Evolutionary conservation across 2,888 invertebrate species (phyloP).

Genomic region (Agonopterix heracliana): DNA sequence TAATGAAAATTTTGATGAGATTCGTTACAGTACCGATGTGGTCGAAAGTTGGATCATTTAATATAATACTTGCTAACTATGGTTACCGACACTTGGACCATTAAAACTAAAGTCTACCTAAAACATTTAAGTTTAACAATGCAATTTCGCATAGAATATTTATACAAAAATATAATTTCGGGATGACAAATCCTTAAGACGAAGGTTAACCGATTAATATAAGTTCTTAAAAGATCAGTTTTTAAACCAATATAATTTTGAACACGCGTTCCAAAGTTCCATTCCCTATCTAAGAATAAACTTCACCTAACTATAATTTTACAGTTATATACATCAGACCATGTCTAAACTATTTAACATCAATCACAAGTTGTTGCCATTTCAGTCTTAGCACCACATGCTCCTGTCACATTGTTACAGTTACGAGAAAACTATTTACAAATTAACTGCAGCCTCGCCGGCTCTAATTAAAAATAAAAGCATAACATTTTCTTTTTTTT

Average conservation of each 20-base stretch:
- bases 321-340: slow-evolving; percentile 55
- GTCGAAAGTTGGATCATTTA: neutral
- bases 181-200: slow-evolving; percentile 36
- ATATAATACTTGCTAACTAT: too few species aligned
- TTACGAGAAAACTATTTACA: neutral
- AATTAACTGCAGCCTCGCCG: too few species aligned
- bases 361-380: slow-evolving; percentile 68
- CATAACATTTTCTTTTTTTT: too few species aligned
- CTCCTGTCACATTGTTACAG: slow-evolving; percentile 19
- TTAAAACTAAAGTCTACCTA: slow-evolving; percentile 15
- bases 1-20: neutral
- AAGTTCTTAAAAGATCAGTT: neutral
- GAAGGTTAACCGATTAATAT: slow-evolving; percentile 33
- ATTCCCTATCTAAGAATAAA: slow-evolving; percentile 20
- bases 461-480: too few species aligned
- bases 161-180: slow-evolving; percentile 71
- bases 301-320: slow-evolving; percentile 36
- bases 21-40: neutral
- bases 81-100: neutral
- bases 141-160: slow-evolving; percentile 54
- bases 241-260: slow-evolving; percentile 31
- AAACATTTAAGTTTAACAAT: slow-evolving; percentile 33
- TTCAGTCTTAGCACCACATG: slow-evolving; percentile 60
- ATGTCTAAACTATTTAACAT: slow-evolving; percentile 33
- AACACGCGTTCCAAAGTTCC: slow-evolving; percentile 49